phyloP scores from a whole-genome alignment of 30 jellyfish, hydroid and myxozoan genomes.

The Aurelia aurita region DNA sequence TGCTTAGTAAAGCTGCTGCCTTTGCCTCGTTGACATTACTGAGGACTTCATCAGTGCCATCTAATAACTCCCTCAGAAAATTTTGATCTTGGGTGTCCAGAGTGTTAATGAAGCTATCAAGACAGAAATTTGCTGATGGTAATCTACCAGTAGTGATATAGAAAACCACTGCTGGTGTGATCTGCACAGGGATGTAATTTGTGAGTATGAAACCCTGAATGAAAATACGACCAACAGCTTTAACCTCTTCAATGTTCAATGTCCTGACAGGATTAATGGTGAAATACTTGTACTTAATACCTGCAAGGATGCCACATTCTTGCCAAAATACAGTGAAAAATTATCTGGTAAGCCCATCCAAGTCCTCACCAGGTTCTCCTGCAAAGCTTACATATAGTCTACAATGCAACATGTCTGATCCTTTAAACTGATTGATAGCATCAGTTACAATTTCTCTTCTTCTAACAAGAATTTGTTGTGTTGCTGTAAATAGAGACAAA shows the following conservation, averaged over 20 bases:
- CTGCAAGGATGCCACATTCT: slow-evolving; percentile 12
- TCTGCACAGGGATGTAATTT: not conserved
- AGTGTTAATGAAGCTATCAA: slow-evolving; percentile 6
- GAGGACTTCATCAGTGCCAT: slow-evolving; percentile 11
- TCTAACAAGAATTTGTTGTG: slow-evolving; percentile 6
- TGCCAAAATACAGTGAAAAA: slow-evolving; percentile 14
- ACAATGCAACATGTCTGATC: slow-evolving; percentile 3
- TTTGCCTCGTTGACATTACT: not conserved
- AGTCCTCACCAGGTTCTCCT: slow-evolving; percentile 15
- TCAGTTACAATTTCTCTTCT: slow-evolving; percentile 1
- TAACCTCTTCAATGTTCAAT: not conserved
- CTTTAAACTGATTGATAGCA: slow-evolving; percentile 3
- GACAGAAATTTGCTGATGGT: slow-evolving; percentile 6
- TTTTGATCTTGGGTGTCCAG: slow-evolving; percentile 1
- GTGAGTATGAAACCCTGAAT: slow-evolving; percentile 3
- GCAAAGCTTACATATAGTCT: not conserved
- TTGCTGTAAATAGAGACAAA: not conserved
- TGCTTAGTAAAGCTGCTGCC: slow-evolving; percentile 15
- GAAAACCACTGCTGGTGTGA: slow-evolving; percentile 1
- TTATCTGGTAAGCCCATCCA: slow-evolving; percentile 19
- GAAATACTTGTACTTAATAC: not conserved
- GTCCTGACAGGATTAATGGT: not conserved
- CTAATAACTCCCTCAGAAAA: slow-evolving; percentile 1
- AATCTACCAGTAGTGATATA: not conserved
- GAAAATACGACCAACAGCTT: slow-evolving; percentile 10